phyloP scores from a whole-genome alignment of 2,888 invertebrate genomes.

The Mamestra brassicae region DNA sequence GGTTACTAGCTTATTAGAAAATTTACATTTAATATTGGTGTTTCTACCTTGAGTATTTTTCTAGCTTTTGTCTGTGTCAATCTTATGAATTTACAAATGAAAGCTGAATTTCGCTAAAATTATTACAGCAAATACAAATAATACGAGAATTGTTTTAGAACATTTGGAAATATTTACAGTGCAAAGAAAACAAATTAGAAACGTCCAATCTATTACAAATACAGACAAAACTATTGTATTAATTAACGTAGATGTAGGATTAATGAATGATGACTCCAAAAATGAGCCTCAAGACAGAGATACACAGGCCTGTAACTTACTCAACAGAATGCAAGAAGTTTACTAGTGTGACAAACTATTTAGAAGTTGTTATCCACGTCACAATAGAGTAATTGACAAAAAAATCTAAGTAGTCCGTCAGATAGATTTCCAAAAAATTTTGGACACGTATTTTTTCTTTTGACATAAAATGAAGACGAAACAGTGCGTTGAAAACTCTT shows the following conservation, averaged over 20 bases:
- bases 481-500: too few relatives aligned
- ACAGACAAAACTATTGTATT: slow-evolving; percentile 52
- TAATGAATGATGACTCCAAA: slow-evolving; percentile 32
- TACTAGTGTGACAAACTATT: background rate
- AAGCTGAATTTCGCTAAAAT: slow-evolving; percentile 27
- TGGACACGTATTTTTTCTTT: too few relatives aligned
- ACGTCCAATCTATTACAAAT: slow-evolving; percentile 24
- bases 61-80: slow-evolving; percentile 55
- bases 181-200: slow-evolving; percentile 35
- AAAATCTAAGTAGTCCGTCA: too few relatives aligned
- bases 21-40: slow-evolving; percentile 77
- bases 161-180: slow-evolving; percentile 47
- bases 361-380: background rate
- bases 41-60: slow-evolving; percentile 78
- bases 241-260: slow-evolving; percentile 19
- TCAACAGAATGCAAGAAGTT: background rate
- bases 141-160: slow-evolving; percentile 20
- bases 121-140: slow-evolving; percentile 34
- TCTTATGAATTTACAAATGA: slow-evolving; percentile 39
- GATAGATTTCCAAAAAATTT: too few relatives aligned
- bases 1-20: slow-evolving; percentile 87
- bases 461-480: too few relatives aligned
- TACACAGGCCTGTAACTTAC: background rate
- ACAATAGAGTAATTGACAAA: too few relatives aligned
- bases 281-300: slow-evolving; percentile 3